phyloP scores from a whole-genome alignment of 1,140 invertebrate species.

The Theocolax elegans region DNA sequence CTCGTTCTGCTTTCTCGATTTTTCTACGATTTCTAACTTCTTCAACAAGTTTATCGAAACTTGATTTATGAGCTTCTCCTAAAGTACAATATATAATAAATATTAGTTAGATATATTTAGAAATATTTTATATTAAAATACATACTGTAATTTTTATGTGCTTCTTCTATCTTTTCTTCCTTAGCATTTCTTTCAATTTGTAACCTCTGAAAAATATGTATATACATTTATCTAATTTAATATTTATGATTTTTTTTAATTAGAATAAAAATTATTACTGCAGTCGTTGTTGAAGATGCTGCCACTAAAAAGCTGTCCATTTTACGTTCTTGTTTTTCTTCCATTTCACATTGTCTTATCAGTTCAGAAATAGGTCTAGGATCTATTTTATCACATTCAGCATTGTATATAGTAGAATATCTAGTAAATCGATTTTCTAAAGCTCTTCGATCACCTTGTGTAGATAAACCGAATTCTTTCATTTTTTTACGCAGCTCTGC shows the following conservation, averaged over 20 bases:
- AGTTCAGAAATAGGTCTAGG: conserved; percentile 64
- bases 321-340: conserved; percentile 63
- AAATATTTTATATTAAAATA: too few relatives aligned
- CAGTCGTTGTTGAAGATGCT: conserved; percentile 1
- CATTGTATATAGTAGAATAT: conserved; percentile 66
- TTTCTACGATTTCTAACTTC: conserved; percentile 50
- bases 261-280: too few relatives aligned
- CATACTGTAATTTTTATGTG: conserved; percentile 65
- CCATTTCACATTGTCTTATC: conserved; percentile 63
- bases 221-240: conserved; percentile 5
- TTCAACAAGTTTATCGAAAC: conserved; percentile 58
- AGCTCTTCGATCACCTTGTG: conserved; percentile 65
- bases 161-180: conserved; percentile 62
- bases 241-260: not conserved
- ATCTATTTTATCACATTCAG: conserved; percentile 66
- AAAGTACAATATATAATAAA: conserved; percentile 42
- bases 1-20: conserved; percentile 25
- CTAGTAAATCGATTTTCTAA: conserved; percentile 64
- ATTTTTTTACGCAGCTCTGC: conserved; percentile 66
- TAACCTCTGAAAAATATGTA: conserved; percentile 52
- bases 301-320: conserved; percentile 40
- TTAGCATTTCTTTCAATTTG: conserved; percentile 59
- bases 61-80: conserved; percentile 59
- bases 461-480: conserved; percentile 67
- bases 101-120: too few relatives aligned